Evolutionary conservation across 2,888 invertebrate species (phyloP), one percentile per base, ranked within the genome.

Genomic region (Synanthedon tipuliformis): DNA sequence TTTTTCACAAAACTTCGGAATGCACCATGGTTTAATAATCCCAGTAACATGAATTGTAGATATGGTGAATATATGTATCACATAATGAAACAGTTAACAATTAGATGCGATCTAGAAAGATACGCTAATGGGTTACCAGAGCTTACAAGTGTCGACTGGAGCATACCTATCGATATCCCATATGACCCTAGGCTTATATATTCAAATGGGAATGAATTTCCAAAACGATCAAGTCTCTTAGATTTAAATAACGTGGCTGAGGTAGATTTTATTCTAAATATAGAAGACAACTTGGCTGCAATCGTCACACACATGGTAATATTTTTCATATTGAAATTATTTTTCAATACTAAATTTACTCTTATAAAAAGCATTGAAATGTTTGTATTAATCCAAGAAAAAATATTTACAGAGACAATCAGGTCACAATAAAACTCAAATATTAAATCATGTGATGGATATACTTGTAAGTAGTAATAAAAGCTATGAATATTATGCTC

Each of bases 101-200:
- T 92, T 48, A 90, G 93, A 65, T 93, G 92, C 79, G 89, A 92
- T 65, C 78, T 93, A 63, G 93, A 93, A 72, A 90, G 93, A 66
- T 84, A 92, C 60, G 89, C 92, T n/a, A 90, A 92, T 68, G 90
- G 88, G 23, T 66, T 92, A 53, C 88, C 89, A 7, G 89, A 89
- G 55, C 77, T 92, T 58, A 84, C 89, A 13, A 78, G 82, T 40
- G 78, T 91, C 58, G 80, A 88, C 61, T 90, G 87, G 86, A 72
- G 86, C 64, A 65, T 78, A 41, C 73, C 85, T 41, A 69, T 89
- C 52, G 69, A 81, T 53, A 74, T 81, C 51, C 88, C 89, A 40
- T 92, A 90, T 61, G 84, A 90, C 65, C 90, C 93, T 10, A 87
- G 88, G 68, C 70, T 92, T 60, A 81, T 89, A 56, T 89, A 90